phyloP scores from a whole-genome alignment of 2,113 vertebrate genomes.

The Chroicocephalus ridibundus region DNA sequence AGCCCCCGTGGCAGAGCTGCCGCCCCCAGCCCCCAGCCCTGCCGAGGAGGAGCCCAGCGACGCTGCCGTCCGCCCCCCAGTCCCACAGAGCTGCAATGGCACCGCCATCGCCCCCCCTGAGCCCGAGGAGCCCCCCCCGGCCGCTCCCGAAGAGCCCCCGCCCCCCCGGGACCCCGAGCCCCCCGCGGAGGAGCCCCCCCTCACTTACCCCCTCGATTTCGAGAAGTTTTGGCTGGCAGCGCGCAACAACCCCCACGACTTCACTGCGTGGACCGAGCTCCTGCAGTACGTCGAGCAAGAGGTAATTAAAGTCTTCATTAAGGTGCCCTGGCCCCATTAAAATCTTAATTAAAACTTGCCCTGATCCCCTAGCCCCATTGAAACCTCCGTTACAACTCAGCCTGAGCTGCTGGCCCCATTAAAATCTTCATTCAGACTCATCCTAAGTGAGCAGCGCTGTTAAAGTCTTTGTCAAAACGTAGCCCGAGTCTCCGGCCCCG shows the following conservation, averaged over 20 bases:
- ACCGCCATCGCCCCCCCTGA: no score
- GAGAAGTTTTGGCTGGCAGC: conserved; percentile 77
- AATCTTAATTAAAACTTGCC: background rate
- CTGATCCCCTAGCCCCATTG: fast-evolving
- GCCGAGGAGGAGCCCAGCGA: no score
- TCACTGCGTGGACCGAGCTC: conserved; percentile 82
- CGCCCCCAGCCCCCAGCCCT: no score
- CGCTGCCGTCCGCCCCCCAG: no score
- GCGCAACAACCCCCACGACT: conserved; percentile 77
- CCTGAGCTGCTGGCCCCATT: no score
- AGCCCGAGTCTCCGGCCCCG: fast-evolving
- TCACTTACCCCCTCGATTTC: conserved; percentile 72
- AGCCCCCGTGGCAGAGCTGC: no score
- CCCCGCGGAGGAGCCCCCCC: conserved; percentile 49
- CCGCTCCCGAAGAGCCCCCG: background rate
- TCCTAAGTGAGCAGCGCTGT: background rate
- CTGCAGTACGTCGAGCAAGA: conserved; percentile 85
- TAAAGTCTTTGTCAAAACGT: background rate
- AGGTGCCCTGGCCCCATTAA: fast-evolving
- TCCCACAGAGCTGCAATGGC: no score
- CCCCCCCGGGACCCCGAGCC: background rate
- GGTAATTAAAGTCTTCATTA: conserved; percentile 45
- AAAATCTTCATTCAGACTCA: background rate
- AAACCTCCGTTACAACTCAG: background rate
- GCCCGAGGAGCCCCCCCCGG: no score